Percentiles rank a stretch among this genome's conserved stretches.
Conservation (phyloP, 2,113 vertebrate species). For the Eretmochelys imbricata region DNA sequence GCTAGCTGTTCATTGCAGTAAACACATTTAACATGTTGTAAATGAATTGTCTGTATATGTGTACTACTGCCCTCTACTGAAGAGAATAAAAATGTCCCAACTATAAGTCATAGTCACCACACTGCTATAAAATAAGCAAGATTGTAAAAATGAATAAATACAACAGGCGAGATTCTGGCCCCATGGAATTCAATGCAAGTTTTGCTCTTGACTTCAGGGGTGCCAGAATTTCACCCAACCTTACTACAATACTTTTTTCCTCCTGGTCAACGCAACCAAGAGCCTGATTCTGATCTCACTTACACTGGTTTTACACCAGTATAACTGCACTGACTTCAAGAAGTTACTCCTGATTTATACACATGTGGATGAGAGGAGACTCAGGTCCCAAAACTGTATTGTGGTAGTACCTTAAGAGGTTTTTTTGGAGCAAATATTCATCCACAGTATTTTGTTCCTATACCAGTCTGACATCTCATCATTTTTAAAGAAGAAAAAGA, state of each 20-base stretch:
- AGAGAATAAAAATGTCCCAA: background rate
- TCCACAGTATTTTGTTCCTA: background rate
- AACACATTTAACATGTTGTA: background rate
- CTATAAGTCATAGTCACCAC: background rate
- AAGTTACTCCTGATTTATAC: background rate
- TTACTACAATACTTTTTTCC: background rate
- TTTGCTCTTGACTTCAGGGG: background rate
- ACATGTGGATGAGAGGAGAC: background rate
- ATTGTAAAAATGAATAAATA: background rate
- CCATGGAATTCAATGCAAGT: background rate
- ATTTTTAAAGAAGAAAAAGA: background rate
- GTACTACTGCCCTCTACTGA: background rate
- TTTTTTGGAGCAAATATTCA: background rate
- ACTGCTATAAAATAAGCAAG: background rate
- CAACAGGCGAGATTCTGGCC: background rate
- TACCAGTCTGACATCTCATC: background rate
- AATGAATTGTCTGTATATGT: background rate
- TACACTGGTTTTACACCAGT: background rate
- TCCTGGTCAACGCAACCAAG: background rate
- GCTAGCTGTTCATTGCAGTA: rapidly evolving
- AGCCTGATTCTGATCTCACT: background rate
- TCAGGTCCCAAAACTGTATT: background rate
- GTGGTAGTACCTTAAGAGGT: background rate
- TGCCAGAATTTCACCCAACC: background rate
- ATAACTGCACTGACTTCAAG: background rate